Evolutionary conservation across 2,113 vertebrate genomes (phyloP).

Genomic region (Arvicanthis niloticus): DNA sequence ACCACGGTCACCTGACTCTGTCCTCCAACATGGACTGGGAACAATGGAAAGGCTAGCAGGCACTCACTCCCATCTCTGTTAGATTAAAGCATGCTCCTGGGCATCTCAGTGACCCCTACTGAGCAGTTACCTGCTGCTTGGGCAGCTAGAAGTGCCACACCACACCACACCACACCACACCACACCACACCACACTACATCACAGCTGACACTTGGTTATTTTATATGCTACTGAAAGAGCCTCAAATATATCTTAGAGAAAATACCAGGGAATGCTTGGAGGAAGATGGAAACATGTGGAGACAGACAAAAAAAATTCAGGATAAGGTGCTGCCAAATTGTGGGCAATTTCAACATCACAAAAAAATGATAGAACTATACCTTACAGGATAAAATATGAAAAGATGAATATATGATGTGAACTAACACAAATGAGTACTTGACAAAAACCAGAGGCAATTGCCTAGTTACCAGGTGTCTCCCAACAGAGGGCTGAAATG

Average conservation of each 20-base stretch:
- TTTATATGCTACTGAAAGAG: not conserved
- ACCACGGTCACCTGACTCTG: not conserved
- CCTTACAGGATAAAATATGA: not conserved
- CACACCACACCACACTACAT: too few species aligned
- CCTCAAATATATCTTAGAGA: not conserved
- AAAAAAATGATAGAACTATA: not conserved
- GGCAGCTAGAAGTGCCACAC: not conserved
- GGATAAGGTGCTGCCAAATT: not conserved
- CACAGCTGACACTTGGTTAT: not conserved
- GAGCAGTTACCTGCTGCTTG: not conserved
- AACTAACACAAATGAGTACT: not conserved
- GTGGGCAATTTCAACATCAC: not conserved
- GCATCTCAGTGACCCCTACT: not conserved
- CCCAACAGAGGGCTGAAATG: not conserved
- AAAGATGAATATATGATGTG: not conserved
- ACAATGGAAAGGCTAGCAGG: too few species aligned
- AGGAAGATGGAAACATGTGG: not conserved
- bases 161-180: too few species aligned
- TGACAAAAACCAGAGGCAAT: not conserved
- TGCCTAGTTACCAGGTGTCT: not conserved
- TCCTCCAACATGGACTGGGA: not conserved
- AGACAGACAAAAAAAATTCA: not conserved
- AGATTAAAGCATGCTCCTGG: not conserved
- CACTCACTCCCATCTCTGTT: not conserved
- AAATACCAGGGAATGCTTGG: not conserved